phyloP scores from a whole-genome alignment of 2,113 vertebrate genomes.

The Thalassarche chlororhynchos region DNA sequence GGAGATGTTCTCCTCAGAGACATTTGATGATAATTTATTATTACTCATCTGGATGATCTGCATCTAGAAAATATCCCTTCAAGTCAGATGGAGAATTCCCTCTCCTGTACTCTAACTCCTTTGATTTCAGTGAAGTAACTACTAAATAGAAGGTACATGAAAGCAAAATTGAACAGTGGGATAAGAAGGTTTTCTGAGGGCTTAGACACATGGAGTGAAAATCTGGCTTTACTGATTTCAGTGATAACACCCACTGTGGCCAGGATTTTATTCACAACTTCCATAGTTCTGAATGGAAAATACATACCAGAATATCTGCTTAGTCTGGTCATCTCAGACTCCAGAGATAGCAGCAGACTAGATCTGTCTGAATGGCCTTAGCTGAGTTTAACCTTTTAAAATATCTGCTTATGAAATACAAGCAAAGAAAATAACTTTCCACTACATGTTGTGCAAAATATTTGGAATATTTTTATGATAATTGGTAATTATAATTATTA shows the following conservation, averaged over 20 bases:
- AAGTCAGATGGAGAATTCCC: not conserved
- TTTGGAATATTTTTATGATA: not conserved
- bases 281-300: not conserved
- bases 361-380: not conserved
- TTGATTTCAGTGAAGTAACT: not conserved
- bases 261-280: not conserved
- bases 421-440: not conserved
- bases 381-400: not conserved
- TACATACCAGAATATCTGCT: not conserved
- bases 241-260: not conserved
- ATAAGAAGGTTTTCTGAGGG: not conserved
- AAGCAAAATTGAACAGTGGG: not conserved
- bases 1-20: not conserved
- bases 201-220: not conserved
- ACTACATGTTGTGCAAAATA: not conserved
- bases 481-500: not conserved
- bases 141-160: not conserved
- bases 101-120: not conserved
- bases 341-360: not conserved
- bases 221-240: not conserved
- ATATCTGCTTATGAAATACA: not conserved
- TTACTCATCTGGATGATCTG: not conserved
- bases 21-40: not conserved
- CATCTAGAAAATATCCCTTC: not conserved
- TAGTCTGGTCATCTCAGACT: not conserved